Base-by-base conservation (phyloP, 2,113 vertebrate species). In the Nothobranchius kuhntae region DNA sequence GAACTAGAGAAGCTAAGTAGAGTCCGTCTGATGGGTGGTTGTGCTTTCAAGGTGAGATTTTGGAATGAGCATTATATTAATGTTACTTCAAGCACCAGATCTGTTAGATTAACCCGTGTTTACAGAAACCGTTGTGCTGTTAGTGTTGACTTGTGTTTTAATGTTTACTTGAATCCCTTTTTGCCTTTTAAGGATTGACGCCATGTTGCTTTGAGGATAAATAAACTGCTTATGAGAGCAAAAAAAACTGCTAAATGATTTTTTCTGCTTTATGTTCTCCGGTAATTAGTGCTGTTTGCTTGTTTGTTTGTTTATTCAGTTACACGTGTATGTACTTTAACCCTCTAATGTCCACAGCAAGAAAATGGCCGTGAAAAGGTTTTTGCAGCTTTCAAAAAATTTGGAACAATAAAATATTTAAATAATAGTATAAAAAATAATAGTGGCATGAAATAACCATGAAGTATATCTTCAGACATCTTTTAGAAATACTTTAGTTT, bases 51-150 rank as follows among this genome's bases (percentile, higher is more conserved):
- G 54, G 53, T 58, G 30, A 52, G n/a, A 13, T 55, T 50, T 67
- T 45, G 9, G 0, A 67, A 50, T 71, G 30, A 71, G 76, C 65
- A 61, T 77, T 63, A 68, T 40, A 60, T 75, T 69, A 59, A 75
- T 73, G 59, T 75, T 57, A 36, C 40, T 47, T 71, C 63, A 73
- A 53, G 59, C 78, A 72, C 67, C 51, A 30, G 42, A 59, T 80
- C 53, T 72, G 30, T 36, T 60, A 42, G 86, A 77, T 75, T 59
- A 71, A 55, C 7, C 58, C 35, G 44, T 88, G 86, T 91, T 89
- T 88, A 89, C 87, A 83, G 38, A 62, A 53, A 40, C 55, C 62
- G 65, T 74, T 68, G 53, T 85, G 60, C 52, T 61, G 53, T 67
- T 44, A 13, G 58, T 73, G 57, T 56, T 51, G 24, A 61, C 80